A percentile compares a stretch with the other conserved stretches of the same genome.
Conservation (phyloP, 2,888 invertebrate genomes). For the Mythimna loreyi region DNA sequence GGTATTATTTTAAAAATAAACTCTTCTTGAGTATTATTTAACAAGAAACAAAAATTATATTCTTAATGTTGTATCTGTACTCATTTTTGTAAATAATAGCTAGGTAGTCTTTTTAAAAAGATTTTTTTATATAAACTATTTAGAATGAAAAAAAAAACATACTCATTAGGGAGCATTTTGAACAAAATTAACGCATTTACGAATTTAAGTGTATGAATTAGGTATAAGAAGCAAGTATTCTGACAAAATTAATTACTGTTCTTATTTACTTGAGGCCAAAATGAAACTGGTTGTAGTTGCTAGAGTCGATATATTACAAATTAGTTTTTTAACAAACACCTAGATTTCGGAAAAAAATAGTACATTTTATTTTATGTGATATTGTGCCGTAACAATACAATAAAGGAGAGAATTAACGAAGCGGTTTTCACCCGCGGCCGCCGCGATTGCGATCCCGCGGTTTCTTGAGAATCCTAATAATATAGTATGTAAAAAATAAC, state of each 20-base stretch:
- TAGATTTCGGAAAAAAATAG: background rate
- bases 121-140: background rate
- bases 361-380: background rate
- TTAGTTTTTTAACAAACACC: background rate
- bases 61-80: slow-evolving; percentile 1
- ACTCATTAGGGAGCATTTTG: slow-evolving; percentile 46
- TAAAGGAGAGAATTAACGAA: no score
- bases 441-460: no score
- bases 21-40: slow-evolving; percentile 4
- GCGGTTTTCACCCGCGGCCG: no score
- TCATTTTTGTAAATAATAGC: slow-evolving; percentile 45
- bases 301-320: slow-evolving; percentile 18
- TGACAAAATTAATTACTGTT: slow-evolving; percentile 15
- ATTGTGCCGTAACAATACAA: slow-evolving; percentile 4
- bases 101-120: slow-evolving; percentile 26
- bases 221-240: slow-evolving; percentile 41
- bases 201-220: slow-evolving; percentile 26
- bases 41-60: background rate
- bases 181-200: slow-evolving; percentile 53
- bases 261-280: background rate
- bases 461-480: no score
- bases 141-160: slow-evolving; percentile 2
- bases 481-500: no score
- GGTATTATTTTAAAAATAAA: slow-evolving; percentile 40
- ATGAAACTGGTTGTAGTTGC: slow-evolving; percentile 2